Evolutionary conservation across 2,113 vertebrate genomes (phyloP), one percentile per base, ranked within the genome.

Genomic region (Scolopax mira): DNA sequence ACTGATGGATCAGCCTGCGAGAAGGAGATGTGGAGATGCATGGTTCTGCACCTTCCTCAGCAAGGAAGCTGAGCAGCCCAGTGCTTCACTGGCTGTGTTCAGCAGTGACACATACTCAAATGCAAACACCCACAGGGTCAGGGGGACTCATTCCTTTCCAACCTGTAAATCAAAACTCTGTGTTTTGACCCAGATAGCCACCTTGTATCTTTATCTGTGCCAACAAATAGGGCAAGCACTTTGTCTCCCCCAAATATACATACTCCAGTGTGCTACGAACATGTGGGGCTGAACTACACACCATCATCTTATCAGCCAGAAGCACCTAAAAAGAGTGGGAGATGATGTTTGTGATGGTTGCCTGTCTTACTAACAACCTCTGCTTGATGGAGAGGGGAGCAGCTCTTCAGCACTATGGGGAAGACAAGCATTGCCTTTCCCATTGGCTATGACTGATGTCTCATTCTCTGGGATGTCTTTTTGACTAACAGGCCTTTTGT

Each of bases 61-160:
- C 42, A 33, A 49, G 31, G n/a, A 70, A 33, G 52, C 11, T 3
- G 13, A 88, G 73, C 48, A n/a, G 15, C 1, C 33, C 1, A 2
- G 61, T 18, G 48, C 62, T 39, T 52, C 84, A 18, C 14, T 0
- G 0, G 16, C 46, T 52, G 19, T 0, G 0, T 21, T 41, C 80
- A 60, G 74, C 57, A 44, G 72, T 41, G 67, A 46, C 65, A 33
- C 39, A 10, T 24, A 7, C 44, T 41, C 57, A 46, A 54, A 58
- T 1, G 6, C 49, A 58, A 72, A 55, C 51, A 79, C 27, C 33
- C 41, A 19, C 0, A 0, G 37, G 9, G 4, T 6, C n/a, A 12
- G 25, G 13, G 18, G 30, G 4, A 24, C 17, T 52, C 49, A 54
- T 10, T 14, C 71, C 54, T 61, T 57, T 33, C 49, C 71, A 61